Percentiles rank a stretch among this genome's conserved stretches.
Conservation (phyloP, 2,113 vertebrate genomes). For the Nestor notabilis region DNA sequence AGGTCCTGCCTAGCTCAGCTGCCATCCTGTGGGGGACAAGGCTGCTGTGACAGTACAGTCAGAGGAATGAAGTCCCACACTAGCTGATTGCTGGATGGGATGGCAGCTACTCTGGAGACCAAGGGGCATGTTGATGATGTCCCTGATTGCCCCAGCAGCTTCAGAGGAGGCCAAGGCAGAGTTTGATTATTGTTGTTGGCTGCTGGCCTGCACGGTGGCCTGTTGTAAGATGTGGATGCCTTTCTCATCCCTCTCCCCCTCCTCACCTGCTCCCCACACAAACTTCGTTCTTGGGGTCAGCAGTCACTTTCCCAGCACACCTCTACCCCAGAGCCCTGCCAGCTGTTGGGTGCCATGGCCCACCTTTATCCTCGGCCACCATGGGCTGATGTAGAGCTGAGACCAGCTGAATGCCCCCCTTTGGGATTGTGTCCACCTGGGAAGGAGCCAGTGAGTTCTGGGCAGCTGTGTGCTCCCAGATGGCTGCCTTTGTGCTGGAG, state of each 20-base stretch:
- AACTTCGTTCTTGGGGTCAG: not conserved
- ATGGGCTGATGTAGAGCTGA: not conserved
- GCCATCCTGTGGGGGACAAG: not conserved
- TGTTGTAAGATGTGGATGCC: not conserved
- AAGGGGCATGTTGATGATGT: not conserved
- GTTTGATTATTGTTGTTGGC: not conserved
- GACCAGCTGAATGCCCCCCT: not conserved
- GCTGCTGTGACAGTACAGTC: not conserved
- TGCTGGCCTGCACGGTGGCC: not conserved
- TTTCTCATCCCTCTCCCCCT: not conserved
- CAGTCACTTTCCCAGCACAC: rapidly evolving
- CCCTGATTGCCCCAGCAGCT: rapidly evolving
- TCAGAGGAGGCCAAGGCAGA: not conserved
- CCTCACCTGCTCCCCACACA: not conserved
- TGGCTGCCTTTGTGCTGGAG: not conserved
- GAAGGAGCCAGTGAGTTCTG: not conserved
- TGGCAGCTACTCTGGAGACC: not conserved
- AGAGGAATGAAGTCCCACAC: not conserved
- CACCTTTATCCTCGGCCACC: not conserved
- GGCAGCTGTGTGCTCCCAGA: not conserved
- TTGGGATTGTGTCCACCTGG: not conserved
- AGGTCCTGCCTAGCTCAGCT: not conserved
- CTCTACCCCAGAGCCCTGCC: not conserved
- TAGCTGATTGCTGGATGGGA: not conserved
- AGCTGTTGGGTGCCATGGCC: not conserved